Percentiles rank a stretch among this genome's conserved stretches.
Conservation (phyloP, 2,888 invertebrate species). For the Rapana venosa region DNA sequence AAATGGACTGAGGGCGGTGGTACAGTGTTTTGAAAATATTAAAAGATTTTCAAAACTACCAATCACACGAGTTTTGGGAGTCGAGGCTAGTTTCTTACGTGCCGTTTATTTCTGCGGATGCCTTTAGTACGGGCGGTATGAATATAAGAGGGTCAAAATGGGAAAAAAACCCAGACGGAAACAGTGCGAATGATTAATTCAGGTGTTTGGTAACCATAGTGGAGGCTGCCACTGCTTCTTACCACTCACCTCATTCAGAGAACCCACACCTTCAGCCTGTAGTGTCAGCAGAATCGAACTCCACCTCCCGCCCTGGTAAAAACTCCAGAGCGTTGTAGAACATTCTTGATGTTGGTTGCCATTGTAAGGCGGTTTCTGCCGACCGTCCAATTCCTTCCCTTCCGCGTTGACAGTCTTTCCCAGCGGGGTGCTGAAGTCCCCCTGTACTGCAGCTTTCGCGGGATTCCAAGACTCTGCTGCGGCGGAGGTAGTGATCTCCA, state of each 20-base stretch:
- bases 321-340: conserved; percentile 60
- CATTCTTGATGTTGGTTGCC: conserved; percentile 54
- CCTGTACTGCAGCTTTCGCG: conserved; percentile 56
- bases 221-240: too few species aligned
- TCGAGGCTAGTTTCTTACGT: too few species aligned
- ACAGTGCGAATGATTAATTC: too few species aligned
- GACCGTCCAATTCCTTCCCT: conserved; percentile 46
- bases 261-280: conserved; percentile 52
- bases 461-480: conserved; percentile 70
- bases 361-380: conserved; percentile 55
- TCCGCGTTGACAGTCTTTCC: conserved; percentile 27
- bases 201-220: too few species aligned
- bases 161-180: too few species aligned
- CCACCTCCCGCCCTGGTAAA: conserved; percentile 57
- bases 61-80: too few species aligned
- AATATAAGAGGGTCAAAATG: too few species aligned
- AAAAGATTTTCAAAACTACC: too few species aligned
- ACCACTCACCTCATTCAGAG: conserved; percentile 29
- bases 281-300: conserved; percentile 57
- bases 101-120: too few species aligned
- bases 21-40: too few species aligned
- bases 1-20: too few species aligned
- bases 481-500: conserved; percentile 70
- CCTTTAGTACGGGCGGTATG: too few species aligned
- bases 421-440: background rate